Base-by-base conservation (phyloP, 1,140 invertebrate species). In the Calliphora vicina region DNA sequence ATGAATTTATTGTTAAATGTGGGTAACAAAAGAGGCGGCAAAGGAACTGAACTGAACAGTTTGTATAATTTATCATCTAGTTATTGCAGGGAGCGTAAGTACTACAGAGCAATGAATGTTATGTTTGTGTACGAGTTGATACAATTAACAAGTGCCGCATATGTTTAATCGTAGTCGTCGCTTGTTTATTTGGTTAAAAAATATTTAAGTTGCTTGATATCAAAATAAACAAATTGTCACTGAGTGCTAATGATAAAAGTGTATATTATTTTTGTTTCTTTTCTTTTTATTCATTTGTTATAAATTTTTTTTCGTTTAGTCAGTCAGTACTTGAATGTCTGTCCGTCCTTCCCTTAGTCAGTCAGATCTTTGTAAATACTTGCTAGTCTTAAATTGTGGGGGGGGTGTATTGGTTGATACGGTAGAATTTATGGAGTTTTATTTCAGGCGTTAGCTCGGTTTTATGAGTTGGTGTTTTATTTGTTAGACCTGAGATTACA, bases 141-240 rank as follows among this genome's bases (percentile, higher is more conserved):
- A 57, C 13, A 57, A 57, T 67, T 67, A 67, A 67, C 61, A 67
- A 67, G n/a, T 67, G 20, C n/a, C 61, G 61, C 61, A 67, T 67
- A 67, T 67, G 61, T 67, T 67, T 67, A 6, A 20, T 67, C 20
- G 23, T 57, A 6, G 61, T 67, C 20, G 23, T 57, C 50, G 61
- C n/a, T 23, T 23, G 61, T 78, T 78, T 78, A 26, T 78, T 45
- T 78, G 35, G 74, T 26, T 78, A 78, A 45, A n/a, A n/a, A 12
- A 78, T 78, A 78, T 78, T 78, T 23, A 78, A 78, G n/a, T 45
- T 45, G n/a, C 35, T 43, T 78, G 74, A 74, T 74, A 78, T 78
- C 74, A 78, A 78, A 78, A 78, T 45, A 78, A 78, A 78, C 74
- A 78, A 78, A 78, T 78, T 78, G 74, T 78, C 74, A 78, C 74